phyloP scores from a whole-genome alignment of 2,113 vertebrate species.

The Leucosticte australis region DNA sequence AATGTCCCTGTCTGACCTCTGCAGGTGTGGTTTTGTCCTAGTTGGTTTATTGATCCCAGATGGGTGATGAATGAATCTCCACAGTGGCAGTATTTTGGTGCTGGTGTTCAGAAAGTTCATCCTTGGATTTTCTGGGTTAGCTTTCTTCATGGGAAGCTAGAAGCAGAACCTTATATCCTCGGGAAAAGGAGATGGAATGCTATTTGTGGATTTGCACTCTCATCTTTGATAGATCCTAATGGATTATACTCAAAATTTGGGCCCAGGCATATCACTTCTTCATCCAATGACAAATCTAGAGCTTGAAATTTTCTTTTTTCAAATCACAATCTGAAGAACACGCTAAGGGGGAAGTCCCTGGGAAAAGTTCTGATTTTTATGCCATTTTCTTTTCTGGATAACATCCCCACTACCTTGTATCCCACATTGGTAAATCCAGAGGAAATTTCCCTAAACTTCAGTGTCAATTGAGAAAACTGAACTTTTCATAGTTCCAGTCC shows the following conservation, averaged over 20 bases:
- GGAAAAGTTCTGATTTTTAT: neutral
- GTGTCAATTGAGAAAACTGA: neutral
- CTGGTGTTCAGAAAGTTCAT: neutral
- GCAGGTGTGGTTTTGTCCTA: neutral
- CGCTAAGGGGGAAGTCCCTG: neutral
- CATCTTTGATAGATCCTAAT: neutral
- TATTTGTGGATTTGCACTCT: neutral
- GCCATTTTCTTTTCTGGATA: neutral
- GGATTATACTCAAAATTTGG: neutral
- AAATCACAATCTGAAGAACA: neutral
- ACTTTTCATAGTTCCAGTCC: neutral
- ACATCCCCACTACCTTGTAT: neutral
- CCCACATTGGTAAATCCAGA: accelerated
- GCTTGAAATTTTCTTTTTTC: neutral
- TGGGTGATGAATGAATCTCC: neutral
- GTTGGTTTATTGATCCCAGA: neutral
- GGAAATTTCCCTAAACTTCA: neutral
- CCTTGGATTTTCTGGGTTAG: neutral
- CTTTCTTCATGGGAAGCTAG: neutral
- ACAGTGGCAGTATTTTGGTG: neutral
- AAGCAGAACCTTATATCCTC: neutral
- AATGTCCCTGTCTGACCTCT: neutral
- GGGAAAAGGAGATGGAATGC: neutral
- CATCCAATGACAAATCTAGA: neutral
- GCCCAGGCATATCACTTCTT: neutral